These are phyloP conservation scores for Rhinoderma darwinii DNA, from an alignment of 2,113 vertebrate genomes.

Conservation along the genomic window DNA sequence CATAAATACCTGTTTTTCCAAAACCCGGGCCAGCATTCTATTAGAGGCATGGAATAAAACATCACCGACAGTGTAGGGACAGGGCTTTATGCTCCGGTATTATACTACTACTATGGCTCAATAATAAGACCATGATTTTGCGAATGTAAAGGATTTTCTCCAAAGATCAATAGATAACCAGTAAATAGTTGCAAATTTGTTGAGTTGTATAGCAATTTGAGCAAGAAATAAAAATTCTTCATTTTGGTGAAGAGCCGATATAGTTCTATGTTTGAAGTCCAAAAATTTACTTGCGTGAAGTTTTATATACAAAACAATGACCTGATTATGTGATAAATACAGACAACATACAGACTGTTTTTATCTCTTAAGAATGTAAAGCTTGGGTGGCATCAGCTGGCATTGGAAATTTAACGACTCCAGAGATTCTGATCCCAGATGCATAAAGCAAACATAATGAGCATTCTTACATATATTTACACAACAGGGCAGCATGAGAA, in stretches of 20 bases:
- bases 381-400: conserved; percentile 1
- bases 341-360: background rate
- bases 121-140: background rate
- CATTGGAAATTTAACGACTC: background rate
- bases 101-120: background rate
- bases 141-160: background rate
- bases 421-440: background rate
- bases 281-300: background rate
- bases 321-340: background rate
- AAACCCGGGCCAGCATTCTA: background rate
- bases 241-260: no score
- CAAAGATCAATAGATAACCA: background rate
- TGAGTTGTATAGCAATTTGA: no score
- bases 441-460: background rate
- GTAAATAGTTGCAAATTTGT: background rate
- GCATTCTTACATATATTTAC: no score
- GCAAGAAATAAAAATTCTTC: no score
- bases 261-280: no score
- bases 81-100: background rate
- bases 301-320: background rate
- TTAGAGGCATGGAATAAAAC: background rate
- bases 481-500: background rate
- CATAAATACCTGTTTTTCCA: conserved; percentile 5
- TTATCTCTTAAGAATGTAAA: background rate
- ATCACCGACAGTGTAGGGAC: background rate